Percentiles rank a stretch among this genome's conserved stretches.
These are phyloP conservation scores for Solenodon paradoxus DNA, from an alignment of 2,113 vertebrate species.

Conservation along the genomic window DNA sequence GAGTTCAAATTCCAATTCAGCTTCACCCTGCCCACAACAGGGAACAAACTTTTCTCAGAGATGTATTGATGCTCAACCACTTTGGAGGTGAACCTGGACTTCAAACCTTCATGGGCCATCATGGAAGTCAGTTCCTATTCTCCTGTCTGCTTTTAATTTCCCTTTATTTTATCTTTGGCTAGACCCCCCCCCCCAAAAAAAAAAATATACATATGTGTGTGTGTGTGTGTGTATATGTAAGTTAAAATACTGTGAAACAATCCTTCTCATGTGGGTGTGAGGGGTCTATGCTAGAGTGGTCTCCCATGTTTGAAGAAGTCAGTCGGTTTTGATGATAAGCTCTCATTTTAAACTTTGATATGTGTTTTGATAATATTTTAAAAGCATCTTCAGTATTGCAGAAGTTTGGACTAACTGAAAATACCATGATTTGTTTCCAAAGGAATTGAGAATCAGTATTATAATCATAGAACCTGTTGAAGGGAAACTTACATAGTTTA, in stretches of 20 bases:
- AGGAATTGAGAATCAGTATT: not conserved
- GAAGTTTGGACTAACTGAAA: not conserved
- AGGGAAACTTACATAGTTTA: not conserved
- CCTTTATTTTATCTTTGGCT: not conserved
- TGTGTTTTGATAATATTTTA: not conserved
- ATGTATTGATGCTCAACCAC: not conserved
- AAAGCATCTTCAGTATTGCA: not conserved
- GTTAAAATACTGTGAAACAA: not conserved
- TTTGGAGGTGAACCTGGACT: not conserved
- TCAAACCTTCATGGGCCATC: not conserved
- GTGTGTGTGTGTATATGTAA: not conserved
- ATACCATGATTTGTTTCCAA: not conserved
- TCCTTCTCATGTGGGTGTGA: not conserved
- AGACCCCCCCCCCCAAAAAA: too few species aligned
- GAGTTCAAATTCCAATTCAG: not conserved
- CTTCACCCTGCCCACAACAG: not conserved
- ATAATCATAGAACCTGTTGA: not conserved
- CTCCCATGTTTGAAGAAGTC: not conserved
- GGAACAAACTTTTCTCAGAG: too few species aligned
- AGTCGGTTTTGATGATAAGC: not conserved
- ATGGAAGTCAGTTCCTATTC: not conserved
- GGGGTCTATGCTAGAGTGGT: not conserved
- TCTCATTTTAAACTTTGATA: not conserved
- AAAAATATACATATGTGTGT: too few species aligned
- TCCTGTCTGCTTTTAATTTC: not conserved